Evolutionary conservation across 2,797 vertebrate species (phyloP).

Genomic region (Lophotriccus pileatus): DNA sequence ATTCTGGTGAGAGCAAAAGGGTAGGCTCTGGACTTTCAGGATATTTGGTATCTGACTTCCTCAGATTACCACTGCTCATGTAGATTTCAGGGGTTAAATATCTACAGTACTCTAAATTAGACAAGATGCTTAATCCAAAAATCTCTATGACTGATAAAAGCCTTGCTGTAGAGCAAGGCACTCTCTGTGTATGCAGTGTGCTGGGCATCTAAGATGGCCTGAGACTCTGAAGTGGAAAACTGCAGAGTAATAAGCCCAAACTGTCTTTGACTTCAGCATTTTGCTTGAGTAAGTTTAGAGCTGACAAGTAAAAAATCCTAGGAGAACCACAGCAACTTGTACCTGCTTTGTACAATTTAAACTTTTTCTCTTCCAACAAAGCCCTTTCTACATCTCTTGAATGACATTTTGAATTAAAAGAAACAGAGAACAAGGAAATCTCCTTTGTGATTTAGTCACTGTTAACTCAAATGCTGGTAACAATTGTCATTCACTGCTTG

Average conservation of each 20-base stretch:
- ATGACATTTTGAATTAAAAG: background rate
- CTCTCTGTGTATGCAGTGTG: rapidly evolving
- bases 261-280: background rate
- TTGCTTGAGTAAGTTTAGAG: background rate
- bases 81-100: background rate
- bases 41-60: background rate
- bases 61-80: background rate
- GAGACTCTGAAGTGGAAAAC: background rate
- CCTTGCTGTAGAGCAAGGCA: background rate
- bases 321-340: background rate
- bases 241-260: background rate
- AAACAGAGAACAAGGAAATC: background rate
- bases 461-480: background rate
- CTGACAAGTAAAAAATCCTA: background rate
- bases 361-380: background rate
- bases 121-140: background rate
- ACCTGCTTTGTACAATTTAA: background rate
- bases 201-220: background rate
- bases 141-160: background rate
- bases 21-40: background rate
- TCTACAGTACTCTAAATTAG: background rate
- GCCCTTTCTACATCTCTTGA: background rate
- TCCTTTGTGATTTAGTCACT: background rate
- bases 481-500: background rate
- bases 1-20: background rate